A percentile compares a stretch with the other conserved stretches of the same genome.
Evolutionary conservation across 1,140 invertebrate species (phyloP).

Genomic region (Dysdera silvatica): DNA sequence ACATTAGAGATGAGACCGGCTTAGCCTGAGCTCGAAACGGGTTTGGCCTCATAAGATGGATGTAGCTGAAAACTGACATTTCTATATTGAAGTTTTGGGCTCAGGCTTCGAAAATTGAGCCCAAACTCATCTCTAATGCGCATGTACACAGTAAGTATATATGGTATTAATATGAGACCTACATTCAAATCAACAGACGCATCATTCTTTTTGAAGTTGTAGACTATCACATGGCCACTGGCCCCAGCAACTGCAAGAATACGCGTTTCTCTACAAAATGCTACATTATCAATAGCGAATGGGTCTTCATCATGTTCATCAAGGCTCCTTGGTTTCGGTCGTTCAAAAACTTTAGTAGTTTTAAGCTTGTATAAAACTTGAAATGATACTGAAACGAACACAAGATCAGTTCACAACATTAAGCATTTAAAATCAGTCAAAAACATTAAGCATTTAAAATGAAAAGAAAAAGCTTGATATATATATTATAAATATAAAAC

Average conservation of each 20-base stretch:
- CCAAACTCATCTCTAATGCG: no score
- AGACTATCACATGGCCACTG: slow-evolving; percentile 84
- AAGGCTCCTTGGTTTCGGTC: slow-evolving; percentile 47
- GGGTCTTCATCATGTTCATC: slow-evolving; percentile 67
- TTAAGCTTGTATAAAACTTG: slow-evolving; percentile 97
- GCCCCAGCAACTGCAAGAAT: slow-evolving; percentile 81
- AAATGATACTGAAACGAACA: slow-evolving; percentile 57
- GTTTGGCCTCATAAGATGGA: no score
- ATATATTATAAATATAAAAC: no score
- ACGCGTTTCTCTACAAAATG: slow-evolving; percentile 84
- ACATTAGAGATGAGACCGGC: no score
- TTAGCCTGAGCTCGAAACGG: no score
- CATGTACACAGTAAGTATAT: no score
- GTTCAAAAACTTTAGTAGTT: slow-evolving; percentile 90
- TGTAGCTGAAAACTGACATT: no score
- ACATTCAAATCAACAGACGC: slow-evolving; percentile 34
- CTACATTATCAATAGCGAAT: slow-evolving; percentile 83
- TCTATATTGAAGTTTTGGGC: no score
- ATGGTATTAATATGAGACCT: background rate
- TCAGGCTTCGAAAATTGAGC: no score
- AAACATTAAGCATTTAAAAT: no score
- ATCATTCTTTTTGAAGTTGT: slow-evolving; percentile 90
- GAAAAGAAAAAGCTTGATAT: no score
- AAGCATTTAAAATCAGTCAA: no score
- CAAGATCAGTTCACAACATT: background rate